A percentile compares a stretch with the other conserved stretches of the same genome.
phyloP scores from a whole-genome alignment of 2,113 vertebrate species.

The Gallinago media region DNA sequence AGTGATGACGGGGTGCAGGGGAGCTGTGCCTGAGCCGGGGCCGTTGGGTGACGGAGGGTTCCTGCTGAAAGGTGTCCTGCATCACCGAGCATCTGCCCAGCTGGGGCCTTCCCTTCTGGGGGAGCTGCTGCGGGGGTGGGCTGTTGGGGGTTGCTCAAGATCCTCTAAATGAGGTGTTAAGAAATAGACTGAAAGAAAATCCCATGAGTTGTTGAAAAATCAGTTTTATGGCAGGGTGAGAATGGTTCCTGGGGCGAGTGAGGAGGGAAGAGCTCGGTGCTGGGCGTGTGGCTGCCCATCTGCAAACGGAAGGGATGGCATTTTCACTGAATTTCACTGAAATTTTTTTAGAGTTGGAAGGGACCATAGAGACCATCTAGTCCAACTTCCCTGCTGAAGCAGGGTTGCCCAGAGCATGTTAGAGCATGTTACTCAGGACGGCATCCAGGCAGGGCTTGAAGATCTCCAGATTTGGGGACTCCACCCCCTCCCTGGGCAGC shows the following conservation, averaged over 20 bases:
- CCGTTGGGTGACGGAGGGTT: neutral
- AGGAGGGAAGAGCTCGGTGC: neutral
- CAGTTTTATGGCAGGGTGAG: neutral
- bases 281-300: neutral
- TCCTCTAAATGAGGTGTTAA: neutral
- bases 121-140: neutral
- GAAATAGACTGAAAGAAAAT: neutral
- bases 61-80: neutral
- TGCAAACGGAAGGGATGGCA: fast-evolving
- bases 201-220: neutral
- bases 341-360: no score
- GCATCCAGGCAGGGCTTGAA: no score
- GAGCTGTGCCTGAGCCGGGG: neutral
- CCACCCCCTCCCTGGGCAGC: no score
- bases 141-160: neutral
- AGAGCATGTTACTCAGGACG: no score
- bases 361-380: no score
- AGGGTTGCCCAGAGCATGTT: no score
- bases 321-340: neutral
- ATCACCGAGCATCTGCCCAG: neutral
- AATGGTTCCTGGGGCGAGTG: neutral
- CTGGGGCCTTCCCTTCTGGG: neutral
- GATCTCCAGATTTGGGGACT: no score
- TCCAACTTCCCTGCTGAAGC: no score
- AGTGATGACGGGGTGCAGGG: neutral